Base-by-base conservation (phyloP, 2,888 invertebrate genomes). In the Boloria selene region DNA sequence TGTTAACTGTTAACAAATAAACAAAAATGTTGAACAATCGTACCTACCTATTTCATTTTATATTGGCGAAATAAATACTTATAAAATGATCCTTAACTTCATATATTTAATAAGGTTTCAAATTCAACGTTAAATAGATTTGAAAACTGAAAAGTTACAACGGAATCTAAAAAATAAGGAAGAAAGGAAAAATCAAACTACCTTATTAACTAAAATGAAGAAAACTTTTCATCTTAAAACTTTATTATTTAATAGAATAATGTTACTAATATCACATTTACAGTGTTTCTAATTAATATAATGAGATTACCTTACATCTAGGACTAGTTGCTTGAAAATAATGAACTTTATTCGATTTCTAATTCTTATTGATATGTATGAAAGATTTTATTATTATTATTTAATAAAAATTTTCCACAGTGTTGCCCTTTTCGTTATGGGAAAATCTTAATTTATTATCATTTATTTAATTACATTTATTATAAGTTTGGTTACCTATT, bases 201-300 rank as follows among this genome's bases (percentile, higher is more conserved):
- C 13, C 1, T 0, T 17, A 31, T 31, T 26, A n/a, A 4, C 31
- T 38, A 26, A 49, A 17, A 16, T 10, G 38, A 56, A 52, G 3
- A 68, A 54, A 62, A 31, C 49, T 47, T 44, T 7, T 56, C 38
- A 61, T 59, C 52, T 58, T 69, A 63, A 67, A 75, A 73, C 70
- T 77, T 80, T 60, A 65, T 82, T 84, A 83, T 82, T 85, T 79
- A 73, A 83, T 84, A 75, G 75, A 78, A 72, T 70, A 63, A 68
- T 87, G 79, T 87, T 84, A 88, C 89, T 90, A 91, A 83, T 90
- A 91, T 91, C 90, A 91, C 90, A 91, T 87, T 82, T 80, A 89
- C 83, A 89, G 85, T 88, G 88, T 85, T 73, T 79, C 83, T 87
- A 85, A 82, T 74, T 78, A 68, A 55, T 58, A 72, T 69, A 68